Evolutionary conservation across 1,140 invertebrate species (phyloP), one percentile per base, ranked within the genome.

Genomic region (Diploscapter pachys): DNA sequence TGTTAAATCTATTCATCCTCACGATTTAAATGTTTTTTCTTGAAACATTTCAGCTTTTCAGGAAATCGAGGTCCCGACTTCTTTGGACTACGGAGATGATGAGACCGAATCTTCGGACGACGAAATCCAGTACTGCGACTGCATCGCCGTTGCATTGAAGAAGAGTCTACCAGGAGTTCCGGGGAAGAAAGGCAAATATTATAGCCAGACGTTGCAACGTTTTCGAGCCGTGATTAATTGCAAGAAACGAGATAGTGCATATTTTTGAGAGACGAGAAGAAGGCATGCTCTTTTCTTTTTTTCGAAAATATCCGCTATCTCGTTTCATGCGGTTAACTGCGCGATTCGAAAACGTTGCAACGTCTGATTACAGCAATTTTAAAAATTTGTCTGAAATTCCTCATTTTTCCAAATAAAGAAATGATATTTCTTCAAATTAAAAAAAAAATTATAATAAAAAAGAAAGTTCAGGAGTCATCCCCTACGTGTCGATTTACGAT

Each of bases 401-500:
- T 31, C 31, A 31, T 31, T 31, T 31, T 31, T 31, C 31, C 31
- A 31, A 31, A 31, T 31, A 31, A 31, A 31, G 31, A 31, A 63
- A 4, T 63, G 5, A 63, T 4, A 5, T 79, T n/a, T 65, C 48
- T 13, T 74, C 49, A 67, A 53, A 51, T 4, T 66, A n/a, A 66
- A 49, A 49, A 11, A 57, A 13, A 66, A 49, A 49, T 31, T 50
- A 6, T 13, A 51, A 51, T 67, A 57, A 31, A 65, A 6, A 48
- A 8, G 13, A 31, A 56, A 11, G 3, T 78, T 51, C 49, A 82
- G 81, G 81, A 5, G 81, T 83, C 13, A 85, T 86, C 71, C 85
- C 86, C 4, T 88, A 86, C 78, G 79, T 71, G 31, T 79, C 80
- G 49, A 81, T 87, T 48, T 86, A 87, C 70, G 75, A 81, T 6